Conservation (phyloP, 2,797 vertebrate genomes). For the Pantherophis vulpinus region DNA sequence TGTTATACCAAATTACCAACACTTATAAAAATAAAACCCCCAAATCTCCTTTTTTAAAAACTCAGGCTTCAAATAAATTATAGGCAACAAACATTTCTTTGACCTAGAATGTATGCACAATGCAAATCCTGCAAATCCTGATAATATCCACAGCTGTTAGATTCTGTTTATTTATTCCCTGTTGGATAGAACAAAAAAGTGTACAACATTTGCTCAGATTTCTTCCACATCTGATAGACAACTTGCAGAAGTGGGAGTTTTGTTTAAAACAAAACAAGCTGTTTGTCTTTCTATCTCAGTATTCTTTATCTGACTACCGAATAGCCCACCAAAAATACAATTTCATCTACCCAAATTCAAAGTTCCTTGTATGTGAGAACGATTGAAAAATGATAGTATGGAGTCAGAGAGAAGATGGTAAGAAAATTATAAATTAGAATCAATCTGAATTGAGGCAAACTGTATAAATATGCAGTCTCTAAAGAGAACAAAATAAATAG, state of each 20-base stretch:
- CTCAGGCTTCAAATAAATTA: not conserved
- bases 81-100: not conserved
- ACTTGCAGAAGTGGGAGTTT: not conserved
- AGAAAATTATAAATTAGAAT: not conserved
- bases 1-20: conserved; percentile 23
- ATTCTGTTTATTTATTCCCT: not conserved
- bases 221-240: not conserved
- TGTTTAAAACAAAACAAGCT: not conserved
- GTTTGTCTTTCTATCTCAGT: not conserved
- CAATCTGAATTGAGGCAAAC: not conserved
- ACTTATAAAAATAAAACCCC: conserved; percentile 26
- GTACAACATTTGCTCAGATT: not conserved
- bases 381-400: not conserved
- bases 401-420: not conserved
- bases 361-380: not conserved
- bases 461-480: not conserved
- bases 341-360: not conserved
- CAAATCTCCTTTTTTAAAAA: conserved; percentile 21
- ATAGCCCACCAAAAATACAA: not conserved
- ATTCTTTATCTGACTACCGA: not conserved
- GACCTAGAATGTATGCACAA: not conserved
- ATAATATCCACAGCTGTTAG: not conserved
- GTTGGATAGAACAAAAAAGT: not conserved
- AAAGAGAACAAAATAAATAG: not conserved
- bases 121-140: not conserved